Conservation (phyloP, 2,113 vertebrate genomes). For the Cavia porcellus region DNA sequence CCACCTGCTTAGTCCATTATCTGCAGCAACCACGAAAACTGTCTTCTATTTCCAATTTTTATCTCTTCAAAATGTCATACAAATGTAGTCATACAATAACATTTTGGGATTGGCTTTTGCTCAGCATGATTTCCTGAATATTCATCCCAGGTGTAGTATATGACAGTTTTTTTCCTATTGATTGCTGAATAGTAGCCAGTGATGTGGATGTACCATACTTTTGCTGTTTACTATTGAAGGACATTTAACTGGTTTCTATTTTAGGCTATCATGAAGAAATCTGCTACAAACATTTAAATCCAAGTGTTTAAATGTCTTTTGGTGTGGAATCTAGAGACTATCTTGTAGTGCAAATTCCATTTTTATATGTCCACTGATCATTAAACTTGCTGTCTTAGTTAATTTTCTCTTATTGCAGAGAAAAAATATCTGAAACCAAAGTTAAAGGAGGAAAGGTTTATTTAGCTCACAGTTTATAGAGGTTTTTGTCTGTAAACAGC, state of each 20-base stretch:
- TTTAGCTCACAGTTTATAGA: not conserved
- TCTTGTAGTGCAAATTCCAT: not conserved
- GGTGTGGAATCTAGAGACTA: not conserved
- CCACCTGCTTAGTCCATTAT: not conserved
- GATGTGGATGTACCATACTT: not conserved
- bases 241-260: not conserved
- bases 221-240: not conserved
- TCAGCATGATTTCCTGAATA: not conserved
- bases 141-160: not conserved
- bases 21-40: not conserved
- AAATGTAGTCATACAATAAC: not conserved
- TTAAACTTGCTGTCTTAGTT: not conserved
- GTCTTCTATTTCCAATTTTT: constrained; percentile 5
- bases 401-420: too few relatives aligned
- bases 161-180: not conserved
- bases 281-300: not conserved
- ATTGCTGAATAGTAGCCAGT: not conserved
- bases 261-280: not conserved
- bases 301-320: not conserved
- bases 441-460: not conserved
- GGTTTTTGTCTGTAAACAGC: not conserved
- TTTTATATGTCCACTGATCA: not conserved
- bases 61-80: not conserved
- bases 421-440: not conserved
- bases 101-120: not conserved